These are phyloP conservation scores for Tursiops truncatus DNA, from an alignment of 2,113 vertebrate species.

Conservation along the genomic window DNA sequence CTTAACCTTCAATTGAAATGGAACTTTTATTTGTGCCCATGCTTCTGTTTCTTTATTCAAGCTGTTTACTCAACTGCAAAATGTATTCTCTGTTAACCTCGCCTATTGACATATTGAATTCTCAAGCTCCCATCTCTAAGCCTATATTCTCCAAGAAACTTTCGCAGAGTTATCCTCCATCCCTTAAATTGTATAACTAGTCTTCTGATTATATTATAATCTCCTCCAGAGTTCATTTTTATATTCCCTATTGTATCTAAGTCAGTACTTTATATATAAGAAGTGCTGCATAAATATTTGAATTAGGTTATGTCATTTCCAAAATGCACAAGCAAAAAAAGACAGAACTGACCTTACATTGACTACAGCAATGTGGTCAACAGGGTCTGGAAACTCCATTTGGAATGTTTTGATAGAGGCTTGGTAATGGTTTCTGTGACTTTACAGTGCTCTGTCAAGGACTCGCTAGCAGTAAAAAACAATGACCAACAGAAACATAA, in stretches of 20 bases:
- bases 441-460: not conserved
- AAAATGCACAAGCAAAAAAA: not conserved
- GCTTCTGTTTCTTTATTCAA: constrained; percentile 2
- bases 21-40: not conserved
- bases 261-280: not conserved
- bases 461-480: not conserved
- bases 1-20: not conserved
- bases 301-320: not conserved
- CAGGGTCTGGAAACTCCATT: not conserved
- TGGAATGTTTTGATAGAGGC: not conserved
- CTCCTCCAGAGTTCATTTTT: not conserved
- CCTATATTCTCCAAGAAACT: not conserved
- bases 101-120: not conserved
- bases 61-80: not conserved
- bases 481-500: not conserved
- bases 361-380: not conserved
- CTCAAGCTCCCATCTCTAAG: not conserved
- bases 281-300: not conserved
- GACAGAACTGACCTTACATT: not conserved
- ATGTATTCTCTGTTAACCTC: not conserved
- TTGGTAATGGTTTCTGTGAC: not conserved
- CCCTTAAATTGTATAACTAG: not conserved
- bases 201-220: not conserved
- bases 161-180: not conserved
- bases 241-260: not conserved